Conservation (phyloP, 64 coral and sea anemone genomes). For the Actinia tenebrosa region DNA sequence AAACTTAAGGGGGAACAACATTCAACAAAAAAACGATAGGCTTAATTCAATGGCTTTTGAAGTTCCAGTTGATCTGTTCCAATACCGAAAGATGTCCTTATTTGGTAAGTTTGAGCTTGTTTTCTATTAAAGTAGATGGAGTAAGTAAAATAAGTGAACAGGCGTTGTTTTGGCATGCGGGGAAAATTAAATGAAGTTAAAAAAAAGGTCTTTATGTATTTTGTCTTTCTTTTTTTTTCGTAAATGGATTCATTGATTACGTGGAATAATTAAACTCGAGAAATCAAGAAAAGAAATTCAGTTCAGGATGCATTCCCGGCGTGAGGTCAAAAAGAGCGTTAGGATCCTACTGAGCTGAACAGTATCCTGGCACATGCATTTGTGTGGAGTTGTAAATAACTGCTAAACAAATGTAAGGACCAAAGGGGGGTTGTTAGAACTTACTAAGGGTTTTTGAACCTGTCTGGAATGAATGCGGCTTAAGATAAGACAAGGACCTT, state of each 20-base stretch:
- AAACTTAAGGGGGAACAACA: neutral
- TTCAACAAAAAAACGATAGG: neutral
- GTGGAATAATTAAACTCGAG: neutral
- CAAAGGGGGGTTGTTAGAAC: neutral
- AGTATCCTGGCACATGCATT: neutral
- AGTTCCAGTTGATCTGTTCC: neutral
- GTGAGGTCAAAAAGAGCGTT: neutral
- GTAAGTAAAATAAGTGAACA: neutral
- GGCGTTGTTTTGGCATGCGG: neutral
- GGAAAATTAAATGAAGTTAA: neutral
- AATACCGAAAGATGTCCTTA: conserved; percentile 4
- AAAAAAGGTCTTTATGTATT: neutral
- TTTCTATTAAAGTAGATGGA: neutral
- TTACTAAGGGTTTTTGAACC: neutral
- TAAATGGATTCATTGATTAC: neutral
- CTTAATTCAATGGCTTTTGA: conserved; percentile 7
- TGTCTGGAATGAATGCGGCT: neutral
- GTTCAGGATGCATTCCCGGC: neutral
- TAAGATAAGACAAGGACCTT: neutral
- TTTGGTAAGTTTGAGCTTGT: neutral
- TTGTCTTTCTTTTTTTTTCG: neutral
- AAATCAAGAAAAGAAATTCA: neutral
- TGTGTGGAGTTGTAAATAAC: neutral
- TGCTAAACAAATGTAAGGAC: neutral
- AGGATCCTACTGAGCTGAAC: neutral